These are phyloP conservation scores for Caenorhabditis sp. DNA, from an alignment of 2,888 invertebrate species.

Conservation along the genomic window DNA sequence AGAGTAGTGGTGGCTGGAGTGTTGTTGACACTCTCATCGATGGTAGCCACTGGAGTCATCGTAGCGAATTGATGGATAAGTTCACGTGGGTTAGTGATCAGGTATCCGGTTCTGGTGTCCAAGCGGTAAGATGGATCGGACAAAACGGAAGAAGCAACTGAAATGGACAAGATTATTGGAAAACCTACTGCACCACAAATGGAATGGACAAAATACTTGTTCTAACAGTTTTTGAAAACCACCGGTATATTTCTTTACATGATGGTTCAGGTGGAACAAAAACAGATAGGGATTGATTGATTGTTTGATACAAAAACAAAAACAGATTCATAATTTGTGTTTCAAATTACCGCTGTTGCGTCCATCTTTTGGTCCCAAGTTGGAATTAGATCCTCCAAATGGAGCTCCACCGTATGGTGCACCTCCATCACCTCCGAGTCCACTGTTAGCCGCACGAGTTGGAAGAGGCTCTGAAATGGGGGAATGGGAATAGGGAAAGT, in stretches of 20 bases:
- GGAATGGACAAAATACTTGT: no score
- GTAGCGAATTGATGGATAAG: conserved; percentile 82
- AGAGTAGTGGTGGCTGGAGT: conserved; percentile 68
- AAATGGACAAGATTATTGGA: conserved; percentile 1
- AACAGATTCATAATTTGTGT: conserved; percentile 15
- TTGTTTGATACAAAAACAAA: no score
- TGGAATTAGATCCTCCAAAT: conserved; percentile 54
- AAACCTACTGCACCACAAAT: no score
- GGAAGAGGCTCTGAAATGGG: conserved; percentile 54
- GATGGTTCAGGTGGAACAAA: conserved; percentile 7
- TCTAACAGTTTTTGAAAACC: conserved; percentile 5
- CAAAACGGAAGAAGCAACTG: conserved; percentile 71
- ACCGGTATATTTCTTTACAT: conserved; percentile 20
- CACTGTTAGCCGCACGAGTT: conserved; percentile 47
- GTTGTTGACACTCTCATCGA: conserved; percentile 71
- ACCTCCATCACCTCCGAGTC: conserved; percentile 57
- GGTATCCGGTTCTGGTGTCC: conserved; percentile 76
- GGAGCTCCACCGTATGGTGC: conserved; percentile 57
- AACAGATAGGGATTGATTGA: conserved; percentile 33
- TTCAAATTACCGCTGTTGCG: conserved; percentile 65
- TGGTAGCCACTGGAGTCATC: conserved; percentile 78
- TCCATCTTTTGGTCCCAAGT: conserved; percentile 63
- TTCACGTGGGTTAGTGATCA: conserved; percentile 82
- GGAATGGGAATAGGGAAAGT: conserved; percentile 29
- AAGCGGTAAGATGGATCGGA: conserved; percentile 75